Evolutionary conservation across 2,888 invertebrate species (phyloP).

Genomic region (Nysson spinosus): DNA sequence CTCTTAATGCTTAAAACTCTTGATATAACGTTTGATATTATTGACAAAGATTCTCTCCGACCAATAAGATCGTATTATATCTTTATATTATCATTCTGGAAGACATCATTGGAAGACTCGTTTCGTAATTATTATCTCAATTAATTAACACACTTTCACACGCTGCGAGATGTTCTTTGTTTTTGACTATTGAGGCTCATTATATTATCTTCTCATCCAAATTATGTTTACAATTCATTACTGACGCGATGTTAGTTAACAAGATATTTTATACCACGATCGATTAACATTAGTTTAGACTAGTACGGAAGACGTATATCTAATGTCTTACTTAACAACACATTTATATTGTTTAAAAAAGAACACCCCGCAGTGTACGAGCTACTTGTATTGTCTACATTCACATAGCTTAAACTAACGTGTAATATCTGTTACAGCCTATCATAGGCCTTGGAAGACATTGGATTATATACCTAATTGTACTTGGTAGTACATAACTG

Average conservation of each 20-base stretch:
- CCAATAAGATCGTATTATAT: conserved; percentile 56
- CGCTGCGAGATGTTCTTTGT: conserved; percentile 27
- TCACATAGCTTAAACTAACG: conserved; percentile 49
- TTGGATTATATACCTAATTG: conserved; percentile 65
- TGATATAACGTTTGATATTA: conserved; percentile 59
- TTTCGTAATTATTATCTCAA: conserved; percentile 56
- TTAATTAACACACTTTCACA: conserved; percentile 38
- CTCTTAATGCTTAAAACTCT: conserved; percentile 56
- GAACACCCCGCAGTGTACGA: conserved; percentile 26
- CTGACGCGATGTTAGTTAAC: background rate
- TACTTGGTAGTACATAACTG: conserved; percentile 56
- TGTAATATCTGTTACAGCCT: conserved; percentile 53
- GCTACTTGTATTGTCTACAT: conserved; percentile 38
- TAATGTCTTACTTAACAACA: background rate
- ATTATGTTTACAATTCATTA: background rate
- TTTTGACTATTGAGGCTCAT: background rate
- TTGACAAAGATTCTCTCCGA: conserved; percentile 50
- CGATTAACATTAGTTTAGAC: background rate
- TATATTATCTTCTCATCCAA: background rate
- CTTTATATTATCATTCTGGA: conserved; percentile 60
- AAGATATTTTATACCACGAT: no score
- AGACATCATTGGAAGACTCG: conserved; percentile 72
- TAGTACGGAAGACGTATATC: background rate
- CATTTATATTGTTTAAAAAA: background rate
- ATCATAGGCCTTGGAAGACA: conserved; percentile 70